Base-by-base conservation (phyloP, 2,888 invertebrate genomes). In the Amphipyra tragopoginis region DNA sequence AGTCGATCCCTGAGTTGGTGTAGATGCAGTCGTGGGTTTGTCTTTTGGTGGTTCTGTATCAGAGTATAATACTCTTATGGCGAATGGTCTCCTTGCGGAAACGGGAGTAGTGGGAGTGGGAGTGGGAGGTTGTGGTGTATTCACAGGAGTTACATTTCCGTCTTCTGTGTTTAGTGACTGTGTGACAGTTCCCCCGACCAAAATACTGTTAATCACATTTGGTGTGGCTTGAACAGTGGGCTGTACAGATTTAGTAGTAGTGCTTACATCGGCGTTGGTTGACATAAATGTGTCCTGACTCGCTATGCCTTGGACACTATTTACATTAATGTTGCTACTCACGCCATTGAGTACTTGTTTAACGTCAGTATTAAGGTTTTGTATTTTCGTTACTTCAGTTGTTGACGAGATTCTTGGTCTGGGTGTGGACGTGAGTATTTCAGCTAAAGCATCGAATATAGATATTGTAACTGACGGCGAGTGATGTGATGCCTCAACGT, bases 391-490 rank as follows among this genome's bases (percentile, higher is more conserved):
- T 86, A 89, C 89, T 89, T 92, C 92, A 73, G 93, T 93, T 74
- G 91, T 92, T 79, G 93, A 81, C 67, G 94, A 90, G 72, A 93
- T 85, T 85, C 90, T 89, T 79, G 91, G 85, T 91, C 88, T 92
- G 72, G 94, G 93, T 87, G 95, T 94, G 51, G 95, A 95, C 75
- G 94, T 95, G 77, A 96, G 92, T 83, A 96, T 95, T 74, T 95
- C 95, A 85, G 95, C 95, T 86, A 96, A 84, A 86, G 95, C 95
- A 89, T 95, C 95, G 79, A 95, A 96, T 78, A 96, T 96, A 66
- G 95, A 96, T 80, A 96, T 92, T 75, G 95, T 96, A 79, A 95
- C 95, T 80, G 95, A 95, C 72, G 95, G 94, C 80, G 95, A 95
- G 83, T 95, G 94, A 72, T 95, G 90, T 81, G 95, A 93, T 65